Evolutionary conservation across 2,888 invertebrate species (phyloP).

Genomic region (Amphipyra berbera): DNA sequence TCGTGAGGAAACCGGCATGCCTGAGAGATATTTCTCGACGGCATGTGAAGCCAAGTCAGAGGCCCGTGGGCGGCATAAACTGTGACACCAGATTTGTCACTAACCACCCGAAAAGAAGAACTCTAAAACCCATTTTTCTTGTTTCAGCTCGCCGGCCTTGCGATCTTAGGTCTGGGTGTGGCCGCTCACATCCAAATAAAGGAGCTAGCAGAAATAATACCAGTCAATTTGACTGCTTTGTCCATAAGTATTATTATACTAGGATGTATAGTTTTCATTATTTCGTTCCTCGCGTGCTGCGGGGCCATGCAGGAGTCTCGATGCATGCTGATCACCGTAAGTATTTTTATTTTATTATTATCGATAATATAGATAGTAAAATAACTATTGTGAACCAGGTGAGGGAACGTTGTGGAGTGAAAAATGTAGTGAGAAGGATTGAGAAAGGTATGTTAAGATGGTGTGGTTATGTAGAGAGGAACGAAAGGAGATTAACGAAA

Average conservation of each 20-base stretch:
- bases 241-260: constrained; percentile 78
- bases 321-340: constrained; percentile 94
- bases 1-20: no score
- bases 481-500: no score
- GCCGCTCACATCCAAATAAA: constrained; percentile 58
- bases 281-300: constrained; percentile 96
- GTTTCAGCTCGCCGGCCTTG: constrained; percentile 70
- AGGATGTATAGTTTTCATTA: constrained; percentile 91
- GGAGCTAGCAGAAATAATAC: constrained; percentile 62
- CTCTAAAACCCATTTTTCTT: neutral
- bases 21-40: no score
- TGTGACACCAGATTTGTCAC: no score
- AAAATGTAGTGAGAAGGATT: no score
- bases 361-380: constrained; percentile 61
- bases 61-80: no score
- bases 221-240: constrained; percentile 52
- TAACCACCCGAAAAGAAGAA: no score
- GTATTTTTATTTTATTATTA: constrained; percentile 70
- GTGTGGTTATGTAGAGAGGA: no score
- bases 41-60: no score
- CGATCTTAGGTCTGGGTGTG: constrained; percentile 67
- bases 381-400: no score
- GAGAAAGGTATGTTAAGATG: no score
- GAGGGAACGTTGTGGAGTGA: no score
- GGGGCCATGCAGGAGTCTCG: constrained; percentile 95